Base-by-base conservation (phyloP, 2,888 invertebrate species). In the Erebia epiphron region DNA sequence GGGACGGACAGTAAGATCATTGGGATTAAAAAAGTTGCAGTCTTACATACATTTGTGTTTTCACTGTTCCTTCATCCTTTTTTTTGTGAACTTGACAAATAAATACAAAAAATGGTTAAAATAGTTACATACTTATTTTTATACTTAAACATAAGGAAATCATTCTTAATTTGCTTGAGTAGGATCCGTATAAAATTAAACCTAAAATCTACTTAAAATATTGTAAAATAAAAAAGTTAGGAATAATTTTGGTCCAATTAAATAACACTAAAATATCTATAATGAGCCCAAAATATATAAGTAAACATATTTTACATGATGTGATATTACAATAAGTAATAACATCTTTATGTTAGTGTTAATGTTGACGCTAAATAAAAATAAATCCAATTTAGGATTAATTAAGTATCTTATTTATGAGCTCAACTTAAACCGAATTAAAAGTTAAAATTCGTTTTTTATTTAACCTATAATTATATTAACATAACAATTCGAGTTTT, bases 261-360 rank as follows among this genome's bases (percentile, higher is more conserved):
- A 13, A 13, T 46, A 65, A 66, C 16, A 43, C 61, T 73, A 83
- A 82, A 89, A 88, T 89, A 88, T 83, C 86, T 77, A 79, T 81
- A 78, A 79, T 89, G 89, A 89, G 89, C 88, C 83, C 18, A 43
- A 57, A 56, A 56, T 16, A 57, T 13, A 49, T 46, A 43, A n/a
- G 26, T 49, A 35, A 3, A 2, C 10, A 18, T 0, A 21, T 50
- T 50, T 8, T 26, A 16, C 41, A 43, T 16, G 16, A 35, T 35
- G 35, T 35, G 35, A 35, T 35, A 35, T 35, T 35, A 35, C 7
- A 7, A 5, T 35, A 35, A 7, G 35, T 35, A 35, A 35, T 35
- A 26, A 35, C 4, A 26, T 26, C 1, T 26, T 26, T 0, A 35
- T 7, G 7, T 35, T 35, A 35, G 7, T 35, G 35, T 35, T 35